These are phyloP conservation scores for Gephyroberyx darwinii DNA, from an alignment of 2,797 vertebrate species.

Conservation along the genomic window DNA sequence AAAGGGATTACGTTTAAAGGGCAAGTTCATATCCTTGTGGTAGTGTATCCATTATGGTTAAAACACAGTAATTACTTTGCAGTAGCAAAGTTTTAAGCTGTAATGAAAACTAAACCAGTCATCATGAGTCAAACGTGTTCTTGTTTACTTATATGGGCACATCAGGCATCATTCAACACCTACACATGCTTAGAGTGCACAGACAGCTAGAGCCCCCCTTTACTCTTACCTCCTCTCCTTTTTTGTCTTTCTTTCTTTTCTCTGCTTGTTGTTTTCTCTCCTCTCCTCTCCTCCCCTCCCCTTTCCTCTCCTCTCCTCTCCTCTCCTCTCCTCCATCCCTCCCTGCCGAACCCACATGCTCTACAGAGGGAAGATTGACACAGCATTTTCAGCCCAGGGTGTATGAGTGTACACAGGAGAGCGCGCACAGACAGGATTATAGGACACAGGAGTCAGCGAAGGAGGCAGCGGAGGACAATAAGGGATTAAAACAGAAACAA, in stretches of 20 bases:
- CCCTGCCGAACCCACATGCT: conserved; percentile 50
- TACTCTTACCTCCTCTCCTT: conserved; percentile 2
- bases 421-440: conserved; percentile 69
- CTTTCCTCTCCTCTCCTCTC: conserved; percentile 4
- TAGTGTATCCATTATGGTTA: neutral
- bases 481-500: conserved; percentile 62
- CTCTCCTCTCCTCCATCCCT: conserved; percentile 21
- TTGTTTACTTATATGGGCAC: conserved; percentile 23
- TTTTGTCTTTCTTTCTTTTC: neutral
- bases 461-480: conserved; percentile 66
- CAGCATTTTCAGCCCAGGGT: conserved; percentile 62
- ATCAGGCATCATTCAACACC: conserved; percentile 59
- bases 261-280: neutral
- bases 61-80: conserved; percentile 13
- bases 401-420: conserved; percentile 52
- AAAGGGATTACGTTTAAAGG: conserved; percentile 4
- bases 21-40: neutral
- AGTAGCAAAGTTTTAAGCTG: neutral
- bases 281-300: neutral
- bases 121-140: conserved; percentile 48
- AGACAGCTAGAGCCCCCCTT: conserved; percentile 43
- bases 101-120: conserved; percentile 1
- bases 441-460: conserved; percentile 46
- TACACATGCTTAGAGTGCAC: conserved; percentile 55
- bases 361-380: conserved; percentile 66